These are phyloP conservation scores for Lissocephala sabroskyi DNA, from an alignment of 2,888 invertebrate genomes.

Conservation along the genomic window DNA sequence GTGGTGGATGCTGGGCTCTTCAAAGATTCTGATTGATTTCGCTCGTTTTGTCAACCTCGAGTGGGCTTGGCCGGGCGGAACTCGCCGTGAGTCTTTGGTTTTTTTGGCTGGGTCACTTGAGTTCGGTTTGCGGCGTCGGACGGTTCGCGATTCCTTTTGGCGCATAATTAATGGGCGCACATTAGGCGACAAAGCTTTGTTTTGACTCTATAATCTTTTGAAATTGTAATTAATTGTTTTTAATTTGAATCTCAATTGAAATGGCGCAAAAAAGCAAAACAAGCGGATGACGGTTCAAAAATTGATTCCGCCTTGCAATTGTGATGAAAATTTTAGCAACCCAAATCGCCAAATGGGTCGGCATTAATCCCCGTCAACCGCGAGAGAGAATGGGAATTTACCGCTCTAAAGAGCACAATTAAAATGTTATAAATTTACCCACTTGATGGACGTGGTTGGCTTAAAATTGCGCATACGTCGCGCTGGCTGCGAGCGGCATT, in stretches of 20 bases:
- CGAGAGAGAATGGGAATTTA: too few species aligned
- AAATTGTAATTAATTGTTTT: constrained; percentile 30
- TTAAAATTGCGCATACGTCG: constrained; percentile 39
- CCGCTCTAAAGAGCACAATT: constrained; percentile 22
- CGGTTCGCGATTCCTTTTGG: constrained; percentile 12
- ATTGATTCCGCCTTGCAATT: constrained; percentile 24
- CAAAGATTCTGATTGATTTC: too few species aligned
- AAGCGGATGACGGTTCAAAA: constrained; percentile 3
- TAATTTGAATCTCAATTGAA: constrained; percentile 36
- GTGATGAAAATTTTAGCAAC: constrained; percentile 19
- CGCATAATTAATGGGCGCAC: constrained; percentile 38
- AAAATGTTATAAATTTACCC: constrained; percentile 30
- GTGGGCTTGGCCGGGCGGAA: too few species aligned
- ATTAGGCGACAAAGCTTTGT: constrained; percentile 43
- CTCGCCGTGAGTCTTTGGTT: background rate
- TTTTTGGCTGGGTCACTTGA: constrained; percentile 16
- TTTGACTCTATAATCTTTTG: constrained; percentile 39
- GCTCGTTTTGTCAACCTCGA: background rate
- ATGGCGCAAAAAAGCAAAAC: constrained; percentile 1
- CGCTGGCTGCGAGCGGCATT: constrained; percentile 28
- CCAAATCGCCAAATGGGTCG: constrained; percentile 9
- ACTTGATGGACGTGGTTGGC: constrained; percentile 7
- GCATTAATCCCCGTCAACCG: constrained; percentile 23
- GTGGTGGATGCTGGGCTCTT: too few species aligned
- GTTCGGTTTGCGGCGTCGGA: too few species aligned